These are phyloP conservation scores for Typhlichthys subterraneus DNA, from an alignment of 2,797 vertebrate genomes.

Conservation along the genomic window DNA sequence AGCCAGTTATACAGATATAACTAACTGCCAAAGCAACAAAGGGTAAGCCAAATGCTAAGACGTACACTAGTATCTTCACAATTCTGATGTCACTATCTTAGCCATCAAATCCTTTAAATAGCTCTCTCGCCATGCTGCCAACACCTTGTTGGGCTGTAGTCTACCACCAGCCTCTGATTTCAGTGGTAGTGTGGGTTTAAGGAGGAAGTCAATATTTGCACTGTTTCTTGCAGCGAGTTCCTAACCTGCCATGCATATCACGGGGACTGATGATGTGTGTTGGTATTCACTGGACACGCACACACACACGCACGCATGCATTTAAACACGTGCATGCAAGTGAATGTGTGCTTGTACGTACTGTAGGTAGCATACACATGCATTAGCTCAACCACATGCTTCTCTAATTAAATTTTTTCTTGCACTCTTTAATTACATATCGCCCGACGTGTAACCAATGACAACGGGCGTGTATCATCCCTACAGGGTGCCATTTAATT, in stretches of 20 bases:
- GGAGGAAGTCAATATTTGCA: constrained; percentile 80
- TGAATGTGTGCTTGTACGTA: not conserved
- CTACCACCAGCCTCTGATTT: constrained; percentile 55
- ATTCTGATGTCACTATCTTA: constrained; percentile 43
- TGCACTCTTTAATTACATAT: constrained; percentile 33
- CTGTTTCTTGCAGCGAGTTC: constrained; percentile 66
- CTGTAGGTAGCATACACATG: constrained; percentile 5
- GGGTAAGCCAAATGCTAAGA: no score
- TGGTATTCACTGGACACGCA: constrained; percentile 22
- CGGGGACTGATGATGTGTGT: constrained; percentile 46
- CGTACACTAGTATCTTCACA: constrained; percentile 34
- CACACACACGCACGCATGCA: constrained; percentile 25
- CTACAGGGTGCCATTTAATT: constrained; percentile 36
- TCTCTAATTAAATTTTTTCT: not conserved
- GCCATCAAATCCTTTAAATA: constrained; percentile 60
- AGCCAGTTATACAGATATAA: no score
- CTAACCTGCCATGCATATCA: constrained; percentile 55
- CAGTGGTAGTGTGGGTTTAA: constrained; percentile 49
- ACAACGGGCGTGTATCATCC: constrained; percentile 30
- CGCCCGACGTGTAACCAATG: constrained; percentile 11
- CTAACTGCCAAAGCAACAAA: no score
- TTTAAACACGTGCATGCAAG: constrained; percentile 12
- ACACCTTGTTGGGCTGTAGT: constrained; percentile 43
- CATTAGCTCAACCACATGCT: not conserved
- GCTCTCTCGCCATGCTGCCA: constrained; percentile 49